phyloP scores from a whole-genome alignment of 2,888 invertebrate species.

The Epiblema foenella region DNA sequence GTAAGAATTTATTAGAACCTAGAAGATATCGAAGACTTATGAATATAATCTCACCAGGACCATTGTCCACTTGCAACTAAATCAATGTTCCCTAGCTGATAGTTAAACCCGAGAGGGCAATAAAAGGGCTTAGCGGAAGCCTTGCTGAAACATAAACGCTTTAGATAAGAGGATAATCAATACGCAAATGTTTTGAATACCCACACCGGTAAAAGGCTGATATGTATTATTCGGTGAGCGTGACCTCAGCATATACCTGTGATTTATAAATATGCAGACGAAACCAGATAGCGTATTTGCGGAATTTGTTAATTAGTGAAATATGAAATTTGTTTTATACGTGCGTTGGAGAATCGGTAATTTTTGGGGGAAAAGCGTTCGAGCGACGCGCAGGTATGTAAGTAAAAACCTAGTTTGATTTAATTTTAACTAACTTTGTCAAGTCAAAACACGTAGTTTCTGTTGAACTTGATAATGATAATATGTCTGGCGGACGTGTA shows the following conservation, averaged over 20 bases:
- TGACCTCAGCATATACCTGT: constrained; percentile 34
- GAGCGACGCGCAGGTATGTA: constrained; percentile 67
- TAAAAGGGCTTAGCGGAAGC: constrained; percentile 66
- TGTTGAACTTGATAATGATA: constrained; percentile 74
- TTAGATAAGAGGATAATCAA: constrained; percentile 70
- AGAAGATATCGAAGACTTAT: constrained; percentile 13
- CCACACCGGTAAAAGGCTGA: constrained; percentile 48
- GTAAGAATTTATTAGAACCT: constrained; percentile 19
- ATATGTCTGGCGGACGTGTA: constrained; percentile 66
- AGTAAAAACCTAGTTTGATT: constrained; percentile 27
- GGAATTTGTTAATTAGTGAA: constrained; percentile 6
- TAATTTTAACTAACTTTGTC: constrained; percentile 46
- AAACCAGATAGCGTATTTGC: constrained; percentile 8
- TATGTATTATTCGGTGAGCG: constrained; percentile 47
- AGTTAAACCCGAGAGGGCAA: constrained; percentile 60
- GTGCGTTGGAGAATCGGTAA: constrained; percentile 17
- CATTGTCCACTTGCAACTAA: constrained; percentile 51
- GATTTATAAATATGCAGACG: constrained; percentile 10
- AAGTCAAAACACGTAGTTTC: constrained; percentile 62
- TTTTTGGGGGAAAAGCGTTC: constrained; percentile 54
- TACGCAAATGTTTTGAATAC: constrained; percentile 56
- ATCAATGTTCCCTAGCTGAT: constrained; percentile 58
- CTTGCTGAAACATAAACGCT: constrained; percentile 65
- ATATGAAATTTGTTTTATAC: neutral
- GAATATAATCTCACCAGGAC: constrained; percentile 25